Evolutionary conservation across 2,797 vertebrate genomes (phyloP).

Genomic region (Pempheris klunzingeri): DNA sequence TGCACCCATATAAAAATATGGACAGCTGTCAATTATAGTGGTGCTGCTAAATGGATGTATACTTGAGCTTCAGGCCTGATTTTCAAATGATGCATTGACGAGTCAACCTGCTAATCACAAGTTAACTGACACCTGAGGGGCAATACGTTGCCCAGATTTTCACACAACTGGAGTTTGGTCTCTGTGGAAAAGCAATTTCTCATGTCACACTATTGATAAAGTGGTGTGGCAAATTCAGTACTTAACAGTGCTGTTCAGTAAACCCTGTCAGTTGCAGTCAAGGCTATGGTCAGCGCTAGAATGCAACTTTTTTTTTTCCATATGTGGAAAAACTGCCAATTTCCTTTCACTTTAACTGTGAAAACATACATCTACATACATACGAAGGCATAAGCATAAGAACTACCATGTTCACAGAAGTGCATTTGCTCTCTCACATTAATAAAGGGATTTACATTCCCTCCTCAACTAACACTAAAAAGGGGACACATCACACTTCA

Average conservation of each 20-base stretch:
- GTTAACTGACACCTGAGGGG: neutral
- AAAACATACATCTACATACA: conserved; percentile 7
- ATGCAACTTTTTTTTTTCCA: neutral
- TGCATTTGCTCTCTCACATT: neutral
- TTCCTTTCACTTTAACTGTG: conserved; percentile 13
- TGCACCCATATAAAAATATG: neutral
- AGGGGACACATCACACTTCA: conserved; percentile 20
- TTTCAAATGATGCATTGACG: neutral
- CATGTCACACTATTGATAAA: neutral
- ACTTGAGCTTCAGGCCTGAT: neutral
- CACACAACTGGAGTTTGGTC: neutral
- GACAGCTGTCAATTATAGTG: neutral
- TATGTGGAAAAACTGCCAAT: neutral
- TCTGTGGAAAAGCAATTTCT: too few species aligned
- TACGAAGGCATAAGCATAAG: too few species aligned
- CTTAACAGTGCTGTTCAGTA: neutral
- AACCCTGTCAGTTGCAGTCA: neutral
- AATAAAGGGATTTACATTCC: conserved; percentile 14
- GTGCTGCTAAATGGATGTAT: neutral
- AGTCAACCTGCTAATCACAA: conserved; percentile 17
- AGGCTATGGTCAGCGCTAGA: too few species aligned
- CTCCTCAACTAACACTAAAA: neutral
- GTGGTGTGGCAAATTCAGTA: neutral
- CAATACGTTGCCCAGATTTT: conserved; percentile 7
- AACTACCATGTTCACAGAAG: conserved; percentile 12